These are phyloP conservation scores for Polypterus bichir DNA, from an alignment of 2,113 vertebrate genomes.

Conservation along the genomic window DNA sequence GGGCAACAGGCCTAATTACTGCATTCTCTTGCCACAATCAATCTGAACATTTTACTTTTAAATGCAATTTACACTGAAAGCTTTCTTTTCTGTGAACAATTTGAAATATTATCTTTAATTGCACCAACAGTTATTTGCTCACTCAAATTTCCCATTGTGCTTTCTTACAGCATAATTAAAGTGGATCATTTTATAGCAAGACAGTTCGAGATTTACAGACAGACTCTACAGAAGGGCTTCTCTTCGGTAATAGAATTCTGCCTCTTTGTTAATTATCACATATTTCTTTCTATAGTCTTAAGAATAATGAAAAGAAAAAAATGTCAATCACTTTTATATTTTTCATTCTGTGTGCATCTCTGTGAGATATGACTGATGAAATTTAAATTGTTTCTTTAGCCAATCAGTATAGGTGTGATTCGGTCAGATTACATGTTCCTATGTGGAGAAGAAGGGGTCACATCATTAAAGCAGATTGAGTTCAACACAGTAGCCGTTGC, in stretches of 20 bases:
- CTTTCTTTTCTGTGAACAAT: too few relatives aligned
- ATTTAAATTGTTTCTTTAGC: slow-evolving; percentile 35
- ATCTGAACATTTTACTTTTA: too few relatives aligned
- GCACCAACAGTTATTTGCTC: too few relatives aligned
- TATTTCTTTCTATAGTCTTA: too few relatives aligned
- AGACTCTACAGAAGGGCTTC: slow-evolving; percentile 65
- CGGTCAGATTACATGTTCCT: slow-evolving; percentile 97
- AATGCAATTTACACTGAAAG: too few relatives aligned
- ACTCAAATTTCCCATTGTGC: slow-evolving; percentile 3
- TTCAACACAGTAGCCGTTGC: slow-evolving; percentile 93
- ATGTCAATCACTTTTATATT: too few relatives aligned
- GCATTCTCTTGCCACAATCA: too few relatives aligned
- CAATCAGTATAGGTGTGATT: slow-evolving; percentile 76
- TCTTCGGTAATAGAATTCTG: slow-evolving; percentile 54
- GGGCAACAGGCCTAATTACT: too few relatives aligned
- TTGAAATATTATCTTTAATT: neutral
- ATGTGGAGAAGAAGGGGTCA: slow-evolving; percentile 32
- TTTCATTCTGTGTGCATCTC: too few relatives aligned
- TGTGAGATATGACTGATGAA: neutral
- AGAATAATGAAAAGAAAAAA: too few relatives aligned
- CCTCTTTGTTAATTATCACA: too few relatives aligned
- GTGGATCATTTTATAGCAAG: slow-evolving; percentile 74
- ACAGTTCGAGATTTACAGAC: slow-evolving; percentile 70
- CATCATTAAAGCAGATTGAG: slow-evolving; percentile 79
- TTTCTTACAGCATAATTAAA: slow-evolving; percentile 61